phyloP scores from a whole-genome alignment of 2,113 vertebrate species.

The Sigmodon hispidus region DNA sequence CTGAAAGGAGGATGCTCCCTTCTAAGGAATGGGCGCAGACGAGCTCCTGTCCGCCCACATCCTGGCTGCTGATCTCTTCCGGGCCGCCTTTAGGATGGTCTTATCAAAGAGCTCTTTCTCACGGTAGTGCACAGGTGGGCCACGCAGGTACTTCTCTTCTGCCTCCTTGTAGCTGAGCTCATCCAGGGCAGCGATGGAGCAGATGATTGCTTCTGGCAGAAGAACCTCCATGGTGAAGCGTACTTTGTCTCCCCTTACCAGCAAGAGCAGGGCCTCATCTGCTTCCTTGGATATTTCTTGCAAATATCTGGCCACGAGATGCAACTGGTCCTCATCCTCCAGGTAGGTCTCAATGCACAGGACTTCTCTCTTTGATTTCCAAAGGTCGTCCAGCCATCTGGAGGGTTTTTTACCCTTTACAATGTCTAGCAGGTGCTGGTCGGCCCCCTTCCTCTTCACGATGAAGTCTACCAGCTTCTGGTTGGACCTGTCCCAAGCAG shows the following conservation, averaged over 20 bases:
- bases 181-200: slow-evolving; percentile 90
- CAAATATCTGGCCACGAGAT: slow-evolving; percentile 89
- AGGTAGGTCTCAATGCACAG: slow-evolving; percentile 88
- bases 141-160: slow-evolving; percentile 91
- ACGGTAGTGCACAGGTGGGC: slow-evolving; percentile 86
- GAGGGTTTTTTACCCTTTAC: slow-evolving; percentile 89
- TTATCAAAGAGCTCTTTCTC: slow-evolving; percentile 84
- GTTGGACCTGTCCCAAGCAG: slow-evolving; percentile 90
- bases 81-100: slow-evolving; percentile 71
- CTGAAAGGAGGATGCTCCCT: background rate
- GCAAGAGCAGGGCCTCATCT: slow-evolving; percentile 41
- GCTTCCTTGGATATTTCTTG: slow-evolving; percentile 81
- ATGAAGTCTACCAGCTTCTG: slow-evolving; percentile 93
- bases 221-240: slow-evolving; percentile 92
- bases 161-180: slow-evolving; percentile 89
- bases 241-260: slow-evolving; percentile 80
- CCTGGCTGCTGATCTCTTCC: background rate
- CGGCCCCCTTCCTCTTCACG: slow-evolving; percentile 88
- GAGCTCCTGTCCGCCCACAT: background rate
- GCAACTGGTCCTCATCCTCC: slow-evolving; percentile 92
- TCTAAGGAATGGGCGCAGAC: background rate
- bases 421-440: slow-evolving; percentile 90
- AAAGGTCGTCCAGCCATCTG: slow-evolving; percentile 88
- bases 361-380: slow-evolving; percentile 73
- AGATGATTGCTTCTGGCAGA: slow-evolving; percentile 94